Percentiles rank a stretch among this genome's conserved stretches.
These are phyloP conservation scores for Calidris pugnax DNA, from an alignment of 2,113 vertebrate species.

Conservation along the genomic window DNA sequence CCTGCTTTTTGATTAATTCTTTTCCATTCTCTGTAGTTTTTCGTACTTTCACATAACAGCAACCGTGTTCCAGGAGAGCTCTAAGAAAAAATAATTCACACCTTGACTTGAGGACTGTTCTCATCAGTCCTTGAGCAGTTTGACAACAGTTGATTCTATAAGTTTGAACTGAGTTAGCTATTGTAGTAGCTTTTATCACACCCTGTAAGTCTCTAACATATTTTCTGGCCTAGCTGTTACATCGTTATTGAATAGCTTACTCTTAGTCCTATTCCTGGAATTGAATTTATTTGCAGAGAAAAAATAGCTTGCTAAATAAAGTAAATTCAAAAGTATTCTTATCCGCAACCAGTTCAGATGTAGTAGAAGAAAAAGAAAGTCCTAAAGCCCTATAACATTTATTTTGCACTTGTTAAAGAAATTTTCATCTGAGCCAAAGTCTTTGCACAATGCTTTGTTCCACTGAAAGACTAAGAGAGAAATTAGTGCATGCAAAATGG, in stretches of 20 bases:
- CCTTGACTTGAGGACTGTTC: not conserved
- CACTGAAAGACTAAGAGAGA: not conserved
- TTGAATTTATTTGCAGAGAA: not conserved
- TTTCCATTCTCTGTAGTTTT: not conserved
- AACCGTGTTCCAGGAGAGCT: not conserved
- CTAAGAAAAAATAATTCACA: not conserved
- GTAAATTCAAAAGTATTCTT: not conserved
- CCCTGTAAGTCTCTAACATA: not conserved
- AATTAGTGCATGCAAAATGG: not conserved
- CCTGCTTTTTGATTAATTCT: not conserved
- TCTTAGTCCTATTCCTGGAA: not conserved
- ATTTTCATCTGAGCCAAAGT: not conserved
- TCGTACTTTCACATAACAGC: not conserved
- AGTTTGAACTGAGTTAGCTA: not conserved
- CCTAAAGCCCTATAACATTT: not conserved
- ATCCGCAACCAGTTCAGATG: not conserved
- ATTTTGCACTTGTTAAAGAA: not conserved
- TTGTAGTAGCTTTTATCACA: not conserved
- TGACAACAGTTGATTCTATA: not conserved
- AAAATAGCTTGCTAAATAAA: not conserved
- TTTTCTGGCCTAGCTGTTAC: not conserved
- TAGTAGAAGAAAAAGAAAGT: not conserved
- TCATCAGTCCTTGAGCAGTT: not conserved
- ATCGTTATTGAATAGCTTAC: not conserved
- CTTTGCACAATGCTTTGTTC: not conserved